Percentiles rank a stretch among this genome's conserved stretches.
Conservation (phyloP, 2,888 invertebrate genomes). For the Hartigia nigra region DNA sequence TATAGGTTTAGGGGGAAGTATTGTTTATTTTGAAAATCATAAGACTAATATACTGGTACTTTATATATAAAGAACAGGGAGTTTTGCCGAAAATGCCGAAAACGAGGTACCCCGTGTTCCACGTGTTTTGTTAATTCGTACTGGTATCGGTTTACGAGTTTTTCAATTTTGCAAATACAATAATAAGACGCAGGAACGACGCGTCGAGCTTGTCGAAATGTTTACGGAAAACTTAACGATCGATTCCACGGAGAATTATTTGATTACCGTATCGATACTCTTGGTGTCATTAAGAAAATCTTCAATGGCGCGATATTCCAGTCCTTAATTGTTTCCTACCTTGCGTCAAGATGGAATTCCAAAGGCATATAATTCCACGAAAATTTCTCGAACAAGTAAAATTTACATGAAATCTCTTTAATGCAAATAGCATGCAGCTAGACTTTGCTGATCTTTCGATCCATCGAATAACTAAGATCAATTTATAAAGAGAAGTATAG, state of each 20-base stretch:
- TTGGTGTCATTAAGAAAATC: neutral
- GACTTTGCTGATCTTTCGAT: neutral
- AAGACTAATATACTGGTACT: neutral
- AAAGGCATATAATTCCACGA: neutral
- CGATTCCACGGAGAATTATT: neutral
- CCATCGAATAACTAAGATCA: neutral
- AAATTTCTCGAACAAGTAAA: neutral
- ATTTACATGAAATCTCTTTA: neutral
- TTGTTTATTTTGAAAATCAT: neutral
- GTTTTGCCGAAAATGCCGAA: neutral
- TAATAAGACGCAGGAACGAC: neutral
- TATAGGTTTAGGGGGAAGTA: no score
- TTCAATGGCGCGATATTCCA: neutral
- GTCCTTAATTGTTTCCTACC: neutral
- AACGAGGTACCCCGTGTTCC: neutral
- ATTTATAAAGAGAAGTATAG: neutral
- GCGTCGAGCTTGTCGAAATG: no score
- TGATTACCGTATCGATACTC: neutral
- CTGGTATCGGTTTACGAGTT: neutral
- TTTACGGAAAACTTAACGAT: neutral
- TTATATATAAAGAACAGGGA: neutral
- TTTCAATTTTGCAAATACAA: neutral
- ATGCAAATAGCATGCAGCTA: neutral
- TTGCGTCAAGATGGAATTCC: neutral
- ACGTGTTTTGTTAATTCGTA: neutral